Evolutionary conservation across 2,113 vertebrate species (phyloP).

Genomic region (Fregetta grallaria): DNA sequence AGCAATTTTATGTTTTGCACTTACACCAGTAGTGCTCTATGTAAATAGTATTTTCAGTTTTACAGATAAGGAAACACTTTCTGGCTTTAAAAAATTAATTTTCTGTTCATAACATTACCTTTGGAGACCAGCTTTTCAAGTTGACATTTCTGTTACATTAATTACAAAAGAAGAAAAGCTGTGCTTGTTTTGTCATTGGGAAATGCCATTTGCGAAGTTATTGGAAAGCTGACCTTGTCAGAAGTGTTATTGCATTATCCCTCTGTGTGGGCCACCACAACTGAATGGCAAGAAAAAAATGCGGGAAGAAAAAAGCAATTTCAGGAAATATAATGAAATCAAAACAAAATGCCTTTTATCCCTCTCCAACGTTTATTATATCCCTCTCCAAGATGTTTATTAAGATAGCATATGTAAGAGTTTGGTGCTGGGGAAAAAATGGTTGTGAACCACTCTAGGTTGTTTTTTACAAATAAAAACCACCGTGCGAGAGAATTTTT

Average conservation of each 20-base stretch:
- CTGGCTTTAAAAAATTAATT: not conserved
- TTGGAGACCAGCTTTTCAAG: constrained; percentile 5
- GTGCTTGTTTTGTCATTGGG: constrained; percentile 33
- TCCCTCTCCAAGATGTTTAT: constrained; percentile 55
- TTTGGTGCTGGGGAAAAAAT: not conserved
- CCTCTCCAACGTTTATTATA: not conserved
- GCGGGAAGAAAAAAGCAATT: constrained; percentile 70
- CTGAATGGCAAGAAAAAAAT: not conserved
- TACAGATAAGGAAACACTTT: not conserved
- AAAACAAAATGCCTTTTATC: constrained; percentile 66
- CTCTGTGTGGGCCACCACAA: not conserved
- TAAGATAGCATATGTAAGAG: constrained; percentile 41
- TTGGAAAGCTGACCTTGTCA: constrained; percentile 59
- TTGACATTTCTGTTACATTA: constrained; percentile 49
- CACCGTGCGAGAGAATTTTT: not conserved
- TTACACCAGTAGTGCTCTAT: not conserved
- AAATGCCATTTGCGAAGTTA: constrained; percentile 60
- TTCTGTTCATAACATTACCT: constrained; percentile 3
- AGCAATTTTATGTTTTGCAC: not conserved
- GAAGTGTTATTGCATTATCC: constrained; percentile 44
- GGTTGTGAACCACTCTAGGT: not conserved
- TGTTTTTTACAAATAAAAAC: not conserved
- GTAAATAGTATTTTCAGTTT: not conserved
- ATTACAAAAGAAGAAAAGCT: constrained; percentile 26
- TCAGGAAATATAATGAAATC: constrained; percentile 69